Evolutionary conservation across 2,888 invertebrate genomes (phyloP).

Genomic region (Mesorhabditis sp.): DNA sequence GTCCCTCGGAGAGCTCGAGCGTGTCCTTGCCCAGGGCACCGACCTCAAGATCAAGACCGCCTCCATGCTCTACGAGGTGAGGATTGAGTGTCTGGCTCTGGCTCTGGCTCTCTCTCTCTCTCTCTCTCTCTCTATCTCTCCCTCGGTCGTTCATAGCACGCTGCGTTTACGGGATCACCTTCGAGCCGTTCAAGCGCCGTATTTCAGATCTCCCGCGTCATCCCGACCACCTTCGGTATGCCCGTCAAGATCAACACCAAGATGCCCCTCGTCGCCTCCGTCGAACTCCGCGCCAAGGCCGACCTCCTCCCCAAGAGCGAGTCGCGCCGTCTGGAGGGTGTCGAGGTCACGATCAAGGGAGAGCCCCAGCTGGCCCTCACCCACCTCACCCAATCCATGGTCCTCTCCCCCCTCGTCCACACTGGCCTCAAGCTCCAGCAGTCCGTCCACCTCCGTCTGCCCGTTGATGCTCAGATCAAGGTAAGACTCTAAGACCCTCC

Average conservation of each 20-base stretch:
- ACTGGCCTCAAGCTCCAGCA: slow-evolving; percentile 29
- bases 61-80: neutral
- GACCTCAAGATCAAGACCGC: slow-evolving; percentile 9
- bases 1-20: slow-evolving; percentile 14
- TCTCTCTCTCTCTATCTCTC: no score
- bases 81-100: neutral
- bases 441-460: slow-evolving; percentile 21
- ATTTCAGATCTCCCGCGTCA: slow-evolving; percentile 18
- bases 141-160: no score
- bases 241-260: slow-evolving; percentile 33
- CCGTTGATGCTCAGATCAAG: slow-evolving; percentile 25
- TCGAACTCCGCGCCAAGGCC: slow-evolving; percentile 7
- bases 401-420: slow-evolving; percentile 24
- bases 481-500: neutral
- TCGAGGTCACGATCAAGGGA: slow-evolving; percentile 7
- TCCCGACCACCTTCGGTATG: slow-evolving; percentile 43
- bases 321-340: slow-evolving; percentile 15
- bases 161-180: no score
- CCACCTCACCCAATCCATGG: slow-evolving; percentile 13
- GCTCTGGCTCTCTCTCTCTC: no score
- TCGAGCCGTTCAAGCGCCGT: no score
- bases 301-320: slow-evolving; percentile 17
- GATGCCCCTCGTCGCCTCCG: slow-evolving; percentile 26
- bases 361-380: slow-evolving; percentile 16
- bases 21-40: slow-evolving; percentile 13